phyloP scores from a whole-genome alignment of 2,888 invertebrate species.

The Sphecodes monilicornis region DNA sequence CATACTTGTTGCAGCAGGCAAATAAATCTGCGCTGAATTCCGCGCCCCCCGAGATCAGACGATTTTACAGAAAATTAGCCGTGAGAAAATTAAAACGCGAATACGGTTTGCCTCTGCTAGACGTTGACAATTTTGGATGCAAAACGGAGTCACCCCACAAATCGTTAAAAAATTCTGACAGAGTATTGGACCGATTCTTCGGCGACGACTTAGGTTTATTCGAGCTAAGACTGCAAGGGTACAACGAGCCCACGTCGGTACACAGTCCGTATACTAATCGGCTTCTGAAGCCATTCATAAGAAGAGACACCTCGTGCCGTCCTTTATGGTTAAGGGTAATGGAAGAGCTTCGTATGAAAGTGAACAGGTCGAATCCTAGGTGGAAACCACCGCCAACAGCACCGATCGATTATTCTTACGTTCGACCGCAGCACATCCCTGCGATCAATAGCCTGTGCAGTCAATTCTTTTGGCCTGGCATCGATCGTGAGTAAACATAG shows the following conservation, averaged over 20 bases:
- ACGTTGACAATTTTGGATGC: constrained; percentile 85
- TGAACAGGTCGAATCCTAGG: constrained; percentile 84
- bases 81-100: constrained; percentile 87
- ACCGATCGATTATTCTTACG: constrained; percentile 94
- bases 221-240: constrained; percentile 85
- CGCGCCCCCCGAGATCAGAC: constrained; percentile 80
- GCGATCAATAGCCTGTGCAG: constrained; percentile 93
- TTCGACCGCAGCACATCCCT: constrained; percentile 94
- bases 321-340: constrained; percentile 91
- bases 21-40: constrained; percentile 74
- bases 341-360: constrained; percentile 87
- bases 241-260: constrained; percentile 86
- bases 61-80: constrained; percentile 87
- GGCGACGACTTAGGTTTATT: constrained; percentile 74
- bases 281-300: constrained; percentile 93
- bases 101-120: constrained; percentile 86
- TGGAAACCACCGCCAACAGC: constrained; percentile 85
- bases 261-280: constrained; percentile 90
- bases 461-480: constrained; percentile 96
- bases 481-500: constrained; percentile 90
- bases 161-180: constrained; percentile 67
- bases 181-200: constrained; percentile 80
- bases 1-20: constrained; percentile 82
- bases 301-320: constrained; percentile 88
- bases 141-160: constrained; percentile 55